Evolutionary conservation across 1,140 invertebrate species (phyloP).

Genomic region (Portunus trituberculatus): DNA sequence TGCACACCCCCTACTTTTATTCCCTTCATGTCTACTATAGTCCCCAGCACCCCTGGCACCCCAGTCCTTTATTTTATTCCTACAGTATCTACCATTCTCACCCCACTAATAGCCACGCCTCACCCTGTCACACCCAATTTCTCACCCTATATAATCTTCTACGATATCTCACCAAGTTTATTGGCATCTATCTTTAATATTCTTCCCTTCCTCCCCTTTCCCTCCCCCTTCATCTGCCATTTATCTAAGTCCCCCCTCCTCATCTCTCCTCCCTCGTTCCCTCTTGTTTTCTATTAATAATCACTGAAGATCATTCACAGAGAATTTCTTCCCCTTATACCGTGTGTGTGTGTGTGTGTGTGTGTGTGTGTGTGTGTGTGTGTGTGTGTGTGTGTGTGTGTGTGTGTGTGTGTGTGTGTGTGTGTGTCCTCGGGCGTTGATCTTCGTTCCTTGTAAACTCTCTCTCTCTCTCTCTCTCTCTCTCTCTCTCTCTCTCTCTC

Average conservation of each 20-base stretch:
- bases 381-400: too few relatives aligned
- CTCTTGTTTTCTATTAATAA: too few relatives aligned
- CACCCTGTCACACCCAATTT: too few relatives aligned
- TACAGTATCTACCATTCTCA: not conserved
- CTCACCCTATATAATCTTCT: not conserved
- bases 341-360: too few relatives aligned
- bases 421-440: not conserved
- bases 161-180: too few relatives aligned
- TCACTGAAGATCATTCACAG: not conserved
- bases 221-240: not conserved
- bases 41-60: too few relatives aligned
- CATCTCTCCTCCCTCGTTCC: not conserved
- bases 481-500: slow-evolving; percentile 22
- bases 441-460: not conserved
- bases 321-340: not conserved
- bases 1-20: too few relatives aligned
- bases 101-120: not conserved
- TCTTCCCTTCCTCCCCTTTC: not conserved
- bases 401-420: too few relatives aligned
- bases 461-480: not conserved
- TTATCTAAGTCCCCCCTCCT: not conserved
- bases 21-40: too few relatives aligned
- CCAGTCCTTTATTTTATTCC: too few relatives aligned
- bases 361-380: too few relatives aligned
- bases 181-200: not conserved